Percentiles rank a stretch among this genome's conserved stretches.
These are phyloP conservation scores for Parazoanthus darwini DNA, from an alignment of 92 coral and sea anemone genomes.

Conservation along the genomic window DNA sequence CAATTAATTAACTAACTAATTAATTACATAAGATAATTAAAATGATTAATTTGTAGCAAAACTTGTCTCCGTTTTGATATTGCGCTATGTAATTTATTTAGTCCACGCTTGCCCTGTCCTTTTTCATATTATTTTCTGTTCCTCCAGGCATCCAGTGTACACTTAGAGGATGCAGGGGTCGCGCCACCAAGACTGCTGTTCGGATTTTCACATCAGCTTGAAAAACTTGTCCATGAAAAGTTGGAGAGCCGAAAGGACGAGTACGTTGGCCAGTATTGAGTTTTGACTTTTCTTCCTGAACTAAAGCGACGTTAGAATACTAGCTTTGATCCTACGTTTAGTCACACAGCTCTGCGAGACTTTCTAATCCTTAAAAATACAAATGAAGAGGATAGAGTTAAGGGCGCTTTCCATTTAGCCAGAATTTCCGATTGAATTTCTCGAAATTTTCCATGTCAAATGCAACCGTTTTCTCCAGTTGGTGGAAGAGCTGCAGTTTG, in stretches of 20 bases:
- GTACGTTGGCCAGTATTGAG: conserved; percentile 50
- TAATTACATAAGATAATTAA: too few species aligned
- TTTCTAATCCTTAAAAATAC: background rate
- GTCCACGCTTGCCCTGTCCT: background rate
- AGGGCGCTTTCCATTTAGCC: too few species aligned
- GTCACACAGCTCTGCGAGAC: background rate
- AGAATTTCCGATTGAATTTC: too few species aligned
- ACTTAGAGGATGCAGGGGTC: conserved; percentile 47
- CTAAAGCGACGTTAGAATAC: background rate
- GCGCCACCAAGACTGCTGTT: conserved; percentile 71
- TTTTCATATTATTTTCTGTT: background rate
- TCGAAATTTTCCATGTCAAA: too few species aligned
- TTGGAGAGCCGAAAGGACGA: conserved; percentile 63
- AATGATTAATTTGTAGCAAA: too few species aligned
- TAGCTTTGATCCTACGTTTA: background rate
- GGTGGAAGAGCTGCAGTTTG: too few species aligned
- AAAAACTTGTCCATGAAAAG: conserved; percentile 77
- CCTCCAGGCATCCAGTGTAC: conserved; percentile 55
- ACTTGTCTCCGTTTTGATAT: too few species aligned
- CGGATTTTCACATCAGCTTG: conserved; percentile 89
- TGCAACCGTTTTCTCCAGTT: too few species aligned
- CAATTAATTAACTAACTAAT: too few species aligned
- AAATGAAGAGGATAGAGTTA: background rate
- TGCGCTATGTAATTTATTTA: too few species aligned
- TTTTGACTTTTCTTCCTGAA: background rate